These are phyloP conservation scores for Holacanthus passer DNA, from an alignment of 2,113 vertebrate species.

Conservation along the genomic window DNA sequence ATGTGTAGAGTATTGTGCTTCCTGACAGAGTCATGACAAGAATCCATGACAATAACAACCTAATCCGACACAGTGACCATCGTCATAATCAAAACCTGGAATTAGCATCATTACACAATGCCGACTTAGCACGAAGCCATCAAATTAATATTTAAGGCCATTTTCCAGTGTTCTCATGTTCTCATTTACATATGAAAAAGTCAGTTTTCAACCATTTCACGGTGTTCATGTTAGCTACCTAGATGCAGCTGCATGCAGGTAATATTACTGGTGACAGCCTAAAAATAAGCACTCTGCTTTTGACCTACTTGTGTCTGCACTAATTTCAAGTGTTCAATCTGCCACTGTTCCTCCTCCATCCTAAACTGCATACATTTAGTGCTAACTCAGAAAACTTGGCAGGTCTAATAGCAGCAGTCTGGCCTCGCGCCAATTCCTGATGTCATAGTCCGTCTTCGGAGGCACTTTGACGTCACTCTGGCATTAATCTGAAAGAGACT, in stretches of 20 bases:
- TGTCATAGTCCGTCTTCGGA: neutral
- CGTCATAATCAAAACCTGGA: neutral
- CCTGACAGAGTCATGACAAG: no score
- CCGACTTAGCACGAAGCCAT: neutral
- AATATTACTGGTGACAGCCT: neutral
- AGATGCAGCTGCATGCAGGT: neutral
- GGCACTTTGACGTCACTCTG: conserved; percentile 4
- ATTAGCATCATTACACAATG: neutral
- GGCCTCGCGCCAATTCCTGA: neutral
- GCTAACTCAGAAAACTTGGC: neutral
- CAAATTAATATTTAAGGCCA: neutral
- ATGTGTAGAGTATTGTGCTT: no score
- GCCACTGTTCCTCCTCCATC: no score
- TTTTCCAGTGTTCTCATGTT: neutral
- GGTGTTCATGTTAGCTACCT: neutral
- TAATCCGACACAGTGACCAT: neutral
- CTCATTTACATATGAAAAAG: no score
- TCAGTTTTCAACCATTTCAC: neutral
- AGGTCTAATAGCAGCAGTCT: neutral
- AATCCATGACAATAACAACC: neutral
- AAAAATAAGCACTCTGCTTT: neutral
- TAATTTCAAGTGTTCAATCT: neutral
- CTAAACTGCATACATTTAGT: neutral
- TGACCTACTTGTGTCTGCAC: no score
- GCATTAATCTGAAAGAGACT: neutral